These are phyloP conservation scores for Lydus trimaculatus DNA, from an alignment of 2,888 invertebrate species.

Conservation along the genomic window DNA sequence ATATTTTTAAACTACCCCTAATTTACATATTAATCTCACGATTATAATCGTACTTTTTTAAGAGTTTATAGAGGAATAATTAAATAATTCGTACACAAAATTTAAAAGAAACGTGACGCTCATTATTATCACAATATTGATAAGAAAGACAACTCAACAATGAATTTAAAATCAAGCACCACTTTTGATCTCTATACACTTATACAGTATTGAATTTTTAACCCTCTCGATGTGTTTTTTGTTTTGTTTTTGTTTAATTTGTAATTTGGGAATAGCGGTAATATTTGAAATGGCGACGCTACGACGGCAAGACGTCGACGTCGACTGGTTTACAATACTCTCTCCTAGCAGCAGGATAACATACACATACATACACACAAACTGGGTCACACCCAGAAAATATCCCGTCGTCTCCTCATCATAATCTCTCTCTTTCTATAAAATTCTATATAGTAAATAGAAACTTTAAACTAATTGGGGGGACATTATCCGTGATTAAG, in stretches of 20 bases:
- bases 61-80: too few species aligned
- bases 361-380: constrained; percentile 17
- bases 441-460: neutral
- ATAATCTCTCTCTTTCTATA: neutral
- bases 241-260: neutral
- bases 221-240: neutral
- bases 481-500: neutral
- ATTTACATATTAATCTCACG: too few species aligned
- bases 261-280: neutral
- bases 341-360: constrained; percentile 17
- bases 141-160: too few species aligned
- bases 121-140: too few species aligned
- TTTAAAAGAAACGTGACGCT: too few species aligned
- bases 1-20: too few species aligned
- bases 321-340: constrained; percentile 13
- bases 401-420: constrained; percentile 16
- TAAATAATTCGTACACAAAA: too few species aligned
- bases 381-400: constrained; percentile 34
- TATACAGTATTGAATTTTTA: too few species aligned
- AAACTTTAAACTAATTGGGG: neutral
- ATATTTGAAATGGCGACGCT: constrained; percentile 8
- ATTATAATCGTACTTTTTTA: too few species aligned
- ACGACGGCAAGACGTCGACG: constrained; percentile 1
- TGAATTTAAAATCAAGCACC: too few species aligned
- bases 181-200: too few species aligned